Base-by-base conservation (phyloP, 2,113 vertebrate genomes). In the Neolamprologus longior region DNA sequence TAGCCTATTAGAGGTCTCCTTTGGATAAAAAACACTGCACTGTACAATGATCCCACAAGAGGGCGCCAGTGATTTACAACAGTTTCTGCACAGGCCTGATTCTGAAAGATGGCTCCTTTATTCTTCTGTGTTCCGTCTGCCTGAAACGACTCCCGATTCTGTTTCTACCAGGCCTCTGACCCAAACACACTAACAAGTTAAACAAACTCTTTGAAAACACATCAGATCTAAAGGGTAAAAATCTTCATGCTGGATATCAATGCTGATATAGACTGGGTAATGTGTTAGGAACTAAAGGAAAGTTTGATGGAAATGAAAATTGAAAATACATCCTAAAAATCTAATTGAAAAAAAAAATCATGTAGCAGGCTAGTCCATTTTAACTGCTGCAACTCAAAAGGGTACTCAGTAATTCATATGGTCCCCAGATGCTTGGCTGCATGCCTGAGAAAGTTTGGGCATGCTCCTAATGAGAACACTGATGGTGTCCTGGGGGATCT, bases 21-120 rank as follows among this genome's bases (percentile, higher is more conserved):
- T 31, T 45, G 15, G 5, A 12, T 24, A 15, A 82, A 40, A 40
- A 15, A 9, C 7, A 14, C 3, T 12, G 53, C 19, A 83, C 1
- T 79, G 35, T 9, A 40, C 14, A 24, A 7, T 26, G 9, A 15
- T 2, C 55, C 86, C 94, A 96, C 88, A 87, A 91, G 95, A 80
- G 86, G 92, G 87, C 55, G 11, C 9, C 11, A 91, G 42, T 63
- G 85, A n/a, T 81, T 55, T 55, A 87, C 53, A 84, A 42, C 52
- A n/a, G 7, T 61, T 84, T 66, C 7, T 76, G 5, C 35, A 52
- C 24, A 54, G 14, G 21, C 9, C 11, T 37, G 11, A 79, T 35
- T 81, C 11, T 21, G 28, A 58, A 45, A 31, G n/a, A 26, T 24
- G 66, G 14, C 14, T 7, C 26, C n/a, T 55, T 42, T n/a, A 24